These are phyloP conservation scores for Fistularia tabacaria DNA, from an alignment of 2,797 vertebrate species.

Conservation along the genomic window DNA sequence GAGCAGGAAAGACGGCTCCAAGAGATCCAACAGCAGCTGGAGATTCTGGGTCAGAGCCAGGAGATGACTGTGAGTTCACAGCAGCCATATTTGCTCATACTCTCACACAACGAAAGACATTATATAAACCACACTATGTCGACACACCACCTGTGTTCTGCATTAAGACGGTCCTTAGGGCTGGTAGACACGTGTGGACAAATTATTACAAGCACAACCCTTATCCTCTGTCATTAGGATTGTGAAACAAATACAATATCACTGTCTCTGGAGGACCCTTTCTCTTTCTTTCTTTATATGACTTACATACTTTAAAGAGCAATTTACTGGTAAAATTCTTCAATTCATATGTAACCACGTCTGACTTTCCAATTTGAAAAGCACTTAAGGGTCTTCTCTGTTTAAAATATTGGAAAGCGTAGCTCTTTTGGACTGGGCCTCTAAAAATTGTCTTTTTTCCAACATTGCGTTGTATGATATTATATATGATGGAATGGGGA, in stretches of 20 bases:
- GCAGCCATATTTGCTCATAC: constrained; percentile 39
- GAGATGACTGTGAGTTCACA: constrained; percentile 72
- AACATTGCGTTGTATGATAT: too few relatives aligned
- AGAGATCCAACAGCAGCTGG: constrained; percentile 87
- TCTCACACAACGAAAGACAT: constrained; percentile 29
- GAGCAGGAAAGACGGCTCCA: constrained; percentile 80
- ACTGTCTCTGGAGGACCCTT: constrained; percentile 20
- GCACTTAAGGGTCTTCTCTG: too few relatives aligned
- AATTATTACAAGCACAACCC: constrained; percentile 40
- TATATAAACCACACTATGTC: constrained; percentile 24
- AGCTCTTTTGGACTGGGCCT: too few relatives aligned
- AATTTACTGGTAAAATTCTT: too few relatives aligned
- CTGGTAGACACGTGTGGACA: constrained; percentile 37
- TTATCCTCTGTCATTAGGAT: constrained; percentile 30
- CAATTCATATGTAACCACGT: too few relatives aligned
- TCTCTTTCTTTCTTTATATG: constrained; percentile 2
- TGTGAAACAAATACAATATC: constrained; percentile 32
- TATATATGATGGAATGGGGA: too few relatives aligned
- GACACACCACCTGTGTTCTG: constrained; percentile 16
- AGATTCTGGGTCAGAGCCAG: constrained; percentile 69
- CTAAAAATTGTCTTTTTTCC: too few relatives aligned
- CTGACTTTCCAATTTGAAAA: too few relatives aligned
- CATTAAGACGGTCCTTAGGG: constrained; percentile 16
- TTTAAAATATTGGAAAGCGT: too few relatives aligned
- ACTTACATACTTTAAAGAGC: too few relatives aligned